These are phyloP conservation scores for Limanda limanda DNA, from an alignment of 2,113 vertebrate species.

Conservation along the genomic window DNA sequence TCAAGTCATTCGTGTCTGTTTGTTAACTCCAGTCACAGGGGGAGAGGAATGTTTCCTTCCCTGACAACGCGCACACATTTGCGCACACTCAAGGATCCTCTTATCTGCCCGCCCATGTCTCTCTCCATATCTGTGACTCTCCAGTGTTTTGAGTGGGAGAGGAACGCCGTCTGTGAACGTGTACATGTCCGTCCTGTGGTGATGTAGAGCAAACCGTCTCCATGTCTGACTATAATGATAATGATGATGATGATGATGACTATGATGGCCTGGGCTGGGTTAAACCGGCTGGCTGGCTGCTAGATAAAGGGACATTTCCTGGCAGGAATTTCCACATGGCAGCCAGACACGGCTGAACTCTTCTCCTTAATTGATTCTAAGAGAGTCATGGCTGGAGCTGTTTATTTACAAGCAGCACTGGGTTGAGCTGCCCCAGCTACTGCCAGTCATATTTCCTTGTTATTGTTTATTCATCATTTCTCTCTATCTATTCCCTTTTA, in stretches of 20 bases:
- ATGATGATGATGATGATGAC: conserved; percentile 67
- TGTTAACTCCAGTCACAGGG: conserved; percentile 46
- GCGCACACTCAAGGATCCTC: conserved; percentile 51
- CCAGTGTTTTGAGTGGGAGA: conserved; percentile 51
- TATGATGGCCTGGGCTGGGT: conserved; percentile 55
- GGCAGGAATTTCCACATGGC: conserved; percentile 69
- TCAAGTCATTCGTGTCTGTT: conserved; percentile 47
- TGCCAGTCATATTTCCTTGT: neutral
- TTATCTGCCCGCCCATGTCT: conserved; percentile 56
- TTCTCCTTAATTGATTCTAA: conserved; percentile 53
- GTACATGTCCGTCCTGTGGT: conserved; percentile 27
- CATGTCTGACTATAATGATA: conserved; percentile 62
- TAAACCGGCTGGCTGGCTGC: conserved; percentile 29
- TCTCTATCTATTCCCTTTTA: conserved; percentile 20
- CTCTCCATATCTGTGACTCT: conserved; percentile 52
- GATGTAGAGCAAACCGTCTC: conserved; percentile 48
- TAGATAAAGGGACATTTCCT: conserved; percentile 72
- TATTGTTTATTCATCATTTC: conserved; percentile 10
- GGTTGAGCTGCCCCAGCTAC: conserved; percentile 18
- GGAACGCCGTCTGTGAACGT: conserved; percentile 49
- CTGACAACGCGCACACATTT: conserved; percentile 37
- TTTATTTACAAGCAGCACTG: conserved; percentile 49
- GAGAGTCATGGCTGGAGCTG: conserved; percentile 40
- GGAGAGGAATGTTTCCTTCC: conserved; percentile 62
- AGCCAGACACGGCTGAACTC: conserved; percentile 49